A percentile compares a stretch with the other conserved stretches of the same genome.
Conservation (phyloP, 2,797 vertebrate genomes). For the Moxostoma hubbsi region DNA sequence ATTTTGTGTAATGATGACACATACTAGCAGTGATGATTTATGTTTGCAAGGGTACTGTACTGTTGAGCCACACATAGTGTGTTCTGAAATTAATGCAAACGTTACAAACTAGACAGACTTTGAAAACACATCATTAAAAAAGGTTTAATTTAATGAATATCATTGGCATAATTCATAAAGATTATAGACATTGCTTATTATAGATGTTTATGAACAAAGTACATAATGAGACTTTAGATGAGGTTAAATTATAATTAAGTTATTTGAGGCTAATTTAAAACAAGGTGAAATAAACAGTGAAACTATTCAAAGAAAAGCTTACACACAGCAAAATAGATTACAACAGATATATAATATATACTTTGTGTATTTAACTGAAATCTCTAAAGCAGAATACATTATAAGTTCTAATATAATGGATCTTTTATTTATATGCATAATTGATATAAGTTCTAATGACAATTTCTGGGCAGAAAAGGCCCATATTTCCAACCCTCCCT, state of each 20-base stretch:
- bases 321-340: not conserved
- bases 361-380: conserved; percentile 4
- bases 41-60: not conserved
- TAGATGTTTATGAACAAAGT: not conserved
- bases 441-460: not conserved
- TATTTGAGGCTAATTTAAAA: not conserved
- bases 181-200: conserved; percentile 21
- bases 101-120: not conserved
- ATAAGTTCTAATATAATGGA: too few species aligned
- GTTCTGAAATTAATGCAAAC: conserved; percentile 1
- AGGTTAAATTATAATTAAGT: not conserved
- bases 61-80: not conserved
- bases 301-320: not conserved
- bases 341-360: not conserved
- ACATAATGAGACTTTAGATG: not conserved
- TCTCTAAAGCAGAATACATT: too few species aligned
- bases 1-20: conserved; percentile 2
- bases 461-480: not conserved
- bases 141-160: conserved; percentile 16
- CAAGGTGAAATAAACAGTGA: not conserved
- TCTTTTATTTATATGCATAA: too few species aligned
- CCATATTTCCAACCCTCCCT: not conserved
- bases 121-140: conserved; percentile 6
- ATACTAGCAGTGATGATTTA: conserved; percentile 8
- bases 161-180: not conserved